Percentiles rank a stretch among this genome's conserved stretches.
These are phyloP conservation scores for Chrysemys picta DNA, from an alignment of 2,113 vertebrate species.

Conservation along the genomic window DNA sequence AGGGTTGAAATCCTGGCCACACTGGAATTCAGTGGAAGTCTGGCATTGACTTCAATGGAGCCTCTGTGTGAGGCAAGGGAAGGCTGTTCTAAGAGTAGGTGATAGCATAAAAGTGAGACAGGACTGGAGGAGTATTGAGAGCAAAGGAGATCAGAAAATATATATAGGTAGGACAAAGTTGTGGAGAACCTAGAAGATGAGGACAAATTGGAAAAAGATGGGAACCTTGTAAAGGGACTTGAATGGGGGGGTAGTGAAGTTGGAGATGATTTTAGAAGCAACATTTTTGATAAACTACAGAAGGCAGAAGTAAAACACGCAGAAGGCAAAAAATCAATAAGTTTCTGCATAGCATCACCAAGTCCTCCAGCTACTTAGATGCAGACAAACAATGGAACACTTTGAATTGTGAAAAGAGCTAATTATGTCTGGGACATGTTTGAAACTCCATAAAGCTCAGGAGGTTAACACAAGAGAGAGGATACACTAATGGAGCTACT, in stretches of 20 bases:
- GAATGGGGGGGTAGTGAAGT: neutral
- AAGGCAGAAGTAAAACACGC: too few species aligned
- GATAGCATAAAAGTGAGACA: too few species aligned
- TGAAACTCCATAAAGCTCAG: neutral
- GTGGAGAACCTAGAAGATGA: neutral
- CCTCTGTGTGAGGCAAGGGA: neutral
- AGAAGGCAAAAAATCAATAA: too few species aligned
- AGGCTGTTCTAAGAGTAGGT: neutral
- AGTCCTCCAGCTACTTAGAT: neutral
- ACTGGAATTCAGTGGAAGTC: fast-evolving
- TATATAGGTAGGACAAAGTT: neutral
- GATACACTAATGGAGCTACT: neutral
- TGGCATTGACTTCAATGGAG: neutral
- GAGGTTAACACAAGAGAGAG: neutral
- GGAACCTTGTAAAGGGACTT: neutral
- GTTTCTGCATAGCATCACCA: too few species aligned
- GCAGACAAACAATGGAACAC: neutral
- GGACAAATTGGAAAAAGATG: neutral
- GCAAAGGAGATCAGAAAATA: neutral
- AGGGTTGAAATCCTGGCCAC: neutral
- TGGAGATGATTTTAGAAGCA: neutral
- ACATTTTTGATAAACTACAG: too few species aligned
- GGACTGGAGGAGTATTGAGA: neutral
- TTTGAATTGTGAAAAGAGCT: neutral
- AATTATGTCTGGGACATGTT: neutral